phyloP scores from a whole-genome alignment of 1,140 invertebrate species.

The Pachypsylla venusta region DNA sequence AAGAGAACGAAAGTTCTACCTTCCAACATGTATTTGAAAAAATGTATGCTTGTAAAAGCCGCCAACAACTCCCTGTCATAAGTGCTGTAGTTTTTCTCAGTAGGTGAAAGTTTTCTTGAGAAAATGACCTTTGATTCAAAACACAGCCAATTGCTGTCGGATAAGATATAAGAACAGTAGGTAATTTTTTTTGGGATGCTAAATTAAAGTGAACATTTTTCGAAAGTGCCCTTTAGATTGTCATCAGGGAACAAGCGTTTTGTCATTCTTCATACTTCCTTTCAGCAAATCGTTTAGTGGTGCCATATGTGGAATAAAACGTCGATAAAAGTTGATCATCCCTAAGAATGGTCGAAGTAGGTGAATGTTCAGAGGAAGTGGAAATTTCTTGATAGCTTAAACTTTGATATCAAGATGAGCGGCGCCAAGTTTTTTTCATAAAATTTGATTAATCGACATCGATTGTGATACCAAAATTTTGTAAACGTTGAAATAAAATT shows the following conservation, averaged over 20 bases:
- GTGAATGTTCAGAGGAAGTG: conserved; percentile 6
- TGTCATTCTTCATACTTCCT: conserved; percentile 24
- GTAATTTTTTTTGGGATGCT: conserved; percentile 12
- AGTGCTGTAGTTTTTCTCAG: conserved; percentile 28
- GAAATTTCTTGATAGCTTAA: conserved; percentile 6
- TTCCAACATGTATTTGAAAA: conserved; percentile 33
- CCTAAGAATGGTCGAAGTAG: conserved; percentile 29
- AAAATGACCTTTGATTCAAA: conserved; percentile 21
- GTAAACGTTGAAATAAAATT: too few species aligned
- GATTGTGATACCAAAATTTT: too few species aligned
- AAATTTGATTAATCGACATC: too few species aligned
- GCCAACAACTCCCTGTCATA: conserved; percentile 35
- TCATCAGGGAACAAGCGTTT: conserved; percentile 15
- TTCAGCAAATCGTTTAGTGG: conserved; percentile 21
- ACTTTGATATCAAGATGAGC: conserved; percentile 11
- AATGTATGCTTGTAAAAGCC: conserved; percentile 30
- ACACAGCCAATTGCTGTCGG: conserved; percentile 20
- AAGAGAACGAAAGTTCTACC: conserved; percentile 27
- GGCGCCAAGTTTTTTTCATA: too few species aligned
- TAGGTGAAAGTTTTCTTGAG: conserved; percentile 27
- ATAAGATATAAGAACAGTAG: conserved; percentile 16
- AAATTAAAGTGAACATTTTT: conserved; percentile 18
- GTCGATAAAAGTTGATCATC: conserved; percentile 31
- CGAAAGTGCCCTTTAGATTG: conserved; percentile 26
- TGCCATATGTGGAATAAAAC: conserved; percentile 20